Evolutionary conservation across 1,140 invertebrate genomes (phyloP), one percentile per base, ranked within the genome.

Genomic region (Philopotamus ludificatus): DNA sequence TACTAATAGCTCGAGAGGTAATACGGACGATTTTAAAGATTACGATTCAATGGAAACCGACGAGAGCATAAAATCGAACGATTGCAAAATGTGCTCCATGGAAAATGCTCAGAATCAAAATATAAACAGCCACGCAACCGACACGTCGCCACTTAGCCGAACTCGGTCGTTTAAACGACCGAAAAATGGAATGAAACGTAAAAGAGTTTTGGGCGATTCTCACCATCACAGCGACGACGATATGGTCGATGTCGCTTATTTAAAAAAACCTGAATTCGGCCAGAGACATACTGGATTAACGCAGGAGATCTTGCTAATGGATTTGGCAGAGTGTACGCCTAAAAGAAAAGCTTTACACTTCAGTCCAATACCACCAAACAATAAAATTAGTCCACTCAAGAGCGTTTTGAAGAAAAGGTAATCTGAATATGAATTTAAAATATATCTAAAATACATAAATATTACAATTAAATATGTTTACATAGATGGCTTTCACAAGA

Each of bases 301-400:
- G 0, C 85, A 87, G 68, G 87, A 89, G 73, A 87, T 89, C 18
- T 82, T 83, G 71, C 79, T 85, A 0, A 74, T 67, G 69, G 78
- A 80, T 50, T 67, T 80, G 12, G 77, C 73, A 21, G 79, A 84
- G 54, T 78, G 79, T 18, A 85, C 84, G 7, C 84, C 84, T 0
- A 86, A 85, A 66, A 77, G 84, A 23, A 82, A 82, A 63, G 68
- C 78, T 3, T 70, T 81, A 60, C 77, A 80, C 62, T 74, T 78
- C 7, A 80, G 78, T 26, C 79, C 16, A 74, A 69, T 41, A 16
- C 49, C 50, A 10, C 44, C 50, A 15, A 71, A 81, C 3, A 80
- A 81, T 72, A 74, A 79, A 7, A 80, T 81, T 57, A 83, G 83
- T 70, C 82, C 83, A 2, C 73, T 81, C 3, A 82, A 83, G 62